Percentiles rank a stretch among this genome's conserved stretches.
These are phyloP conservation scores for Ormyrus nitidulus DNA, from an alignment of 2,888 invertebrate genomes.

Conservation along the genomic window DNA sequence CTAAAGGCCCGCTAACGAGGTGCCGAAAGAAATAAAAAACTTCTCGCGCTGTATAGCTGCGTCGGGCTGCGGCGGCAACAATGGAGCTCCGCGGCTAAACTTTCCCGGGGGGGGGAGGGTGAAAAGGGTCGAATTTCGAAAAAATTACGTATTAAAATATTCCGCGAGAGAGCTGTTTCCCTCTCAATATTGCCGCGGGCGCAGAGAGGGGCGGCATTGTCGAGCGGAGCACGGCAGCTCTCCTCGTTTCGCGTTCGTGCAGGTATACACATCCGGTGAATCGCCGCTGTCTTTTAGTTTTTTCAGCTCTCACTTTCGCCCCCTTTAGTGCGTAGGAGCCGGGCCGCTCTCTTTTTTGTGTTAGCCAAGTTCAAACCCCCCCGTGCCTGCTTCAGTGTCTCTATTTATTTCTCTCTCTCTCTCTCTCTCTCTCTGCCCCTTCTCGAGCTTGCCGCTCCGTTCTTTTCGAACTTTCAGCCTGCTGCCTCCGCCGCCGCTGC, in stretches of 20 bases:
- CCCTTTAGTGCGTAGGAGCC: slow-evolving; percentile 7
- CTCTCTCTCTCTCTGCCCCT: slow-evolving; percentile 21
- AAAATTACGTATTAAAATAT: no score
- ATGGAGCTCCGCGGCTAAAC: no score
- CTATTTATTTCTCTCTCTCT: slow-evolving; percentile 15
- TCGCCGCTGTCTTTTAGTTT: slow-evolving; percentile 35
- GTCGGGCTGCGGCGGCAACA: no score
- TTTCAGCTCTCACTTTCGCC: slow-evolving; percentile 41
- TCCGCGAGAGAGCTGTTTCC: no score
- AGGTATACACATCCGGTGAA: background rate
- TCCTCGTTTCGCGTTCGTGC: background rate
- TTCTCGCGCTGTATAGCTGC: no score
- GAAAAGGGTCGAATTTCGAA: no score
- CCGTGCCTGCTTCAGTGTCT: background rate
- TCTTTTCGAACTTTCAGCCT: background rate
- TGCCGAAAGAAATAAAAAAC: no score
- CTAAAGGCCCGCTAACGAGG: no score
- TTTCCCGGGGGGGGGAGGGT: no score
- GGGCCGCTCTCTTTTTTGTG: slow-evolving; percentile 25
- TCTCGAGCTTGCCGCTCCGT: background rate
- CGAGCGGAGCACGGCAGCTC: slow-evolving; percentile 17
- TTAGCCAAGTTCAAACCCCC: slow-evolving; percentile 17
- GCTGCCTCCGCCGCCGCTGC: background rate
- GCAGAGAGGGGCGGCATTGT: background rate
- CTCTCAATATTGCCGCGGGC: background rate